Conservation (phyloP, 1,140 invertebrate genomes). For the Halyomorpha halys region DNA sequence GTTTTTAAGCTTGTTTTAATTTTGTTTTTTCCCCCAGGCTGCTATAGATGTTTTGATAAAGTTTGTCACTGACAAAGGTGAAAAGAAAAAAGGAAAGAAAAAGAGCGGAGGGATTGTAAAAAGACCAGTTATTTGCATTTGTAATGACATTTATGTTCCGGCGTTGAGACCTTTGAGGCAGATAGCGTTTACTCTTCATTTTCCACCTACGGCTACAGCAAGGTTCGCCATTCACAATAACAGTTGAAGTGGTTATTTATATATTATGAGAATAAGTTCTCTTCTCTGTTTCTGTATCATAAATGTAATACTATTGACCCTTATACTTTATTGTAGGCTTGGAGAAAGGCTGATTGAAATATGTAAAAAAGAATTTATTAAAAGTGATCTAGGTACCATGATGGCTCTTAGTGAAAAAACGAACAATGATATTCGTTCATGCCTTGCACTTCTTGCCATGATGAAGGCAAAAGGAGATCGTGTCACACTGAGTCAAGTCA, state of each 20-base stretch:
- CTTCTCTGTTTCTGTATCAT: too few relatives aligned
- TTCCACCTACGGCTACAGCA: constrained; percentile 52
- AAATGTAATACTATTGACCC: too few relatives aligned
- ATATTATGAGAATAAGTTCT: too few relatives aligned
- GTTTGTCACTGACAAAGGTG: constrained; percentile 54
- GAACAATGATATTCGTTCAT: constrained; percentile 78
- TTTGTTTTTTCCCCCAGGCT: constrained; percentile 40
- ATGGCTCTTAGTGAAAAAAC: constrained; percentile 68
- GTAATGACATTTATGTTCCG: constrained; percentile 86
- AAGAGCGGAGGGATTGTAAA: constrained; percentile 45
- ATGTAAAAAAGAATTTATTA: constrained; percentile 52
- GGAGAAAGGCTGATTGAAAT: constrained; percentile 59
- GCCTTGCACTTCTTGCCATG: constrained; percentile 77
- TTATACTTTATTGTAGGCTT: constrained; percentile 39
- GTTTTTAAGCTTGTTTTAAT: not conserved
- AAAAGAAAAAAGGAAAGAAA: constrained; percentile 45
- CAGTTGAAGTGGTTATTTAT: too few relatives aligned
- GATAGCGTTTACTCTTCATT: constrained; percentile 61
- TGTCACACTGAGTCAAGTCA: constrained; percentile 37
- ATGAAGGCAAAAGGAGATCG: constrained; percentile 39
- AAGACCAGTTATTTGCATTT: constrained; percentile 91
- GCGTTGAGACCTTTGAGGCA: constrained; percentile 64
- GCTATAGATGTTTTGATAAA: constrained; percentile 81
- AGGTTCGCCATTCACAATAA: constrained; percentile 32
- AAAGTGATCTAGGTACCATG: constrained; percentile 57